Conservation (phyloP, 2,888 invertebrate genomes). For the Nomada goodeniana region DNA sequence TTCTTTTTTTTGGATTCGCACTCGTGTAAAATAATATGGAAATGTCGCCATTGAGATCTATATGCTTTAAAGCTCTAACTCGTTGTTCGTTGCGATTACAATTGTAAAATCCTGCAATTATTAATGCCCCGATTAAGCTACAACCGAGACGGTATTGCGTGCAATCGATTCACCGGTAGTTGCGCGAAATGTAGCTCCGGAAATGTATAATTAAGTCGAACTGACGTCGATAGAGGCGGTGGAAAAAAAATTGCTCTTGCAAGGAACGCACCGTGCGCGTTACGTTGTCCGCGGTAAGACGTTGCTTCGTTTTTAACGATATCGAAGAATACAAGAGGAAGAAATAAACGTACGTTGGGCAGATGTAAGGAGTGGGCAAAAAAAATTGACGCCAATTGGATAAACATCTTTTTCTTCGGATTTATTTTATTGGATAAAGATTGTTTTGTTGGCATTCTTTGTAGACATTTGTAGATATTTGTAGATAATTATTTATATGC, state of each 20-base stretch:
- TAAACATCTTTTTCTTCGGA: neutral
- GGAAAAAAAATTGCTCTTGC: neutral
- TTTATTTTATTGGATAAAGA: too few relatives aligned
- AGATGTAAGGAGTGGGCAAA: too few relatives aligned
- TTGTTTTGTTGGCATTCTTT: too few relatives aligned
- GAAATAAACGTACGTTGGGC: neutral
- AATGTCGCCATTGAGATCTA: neutral
- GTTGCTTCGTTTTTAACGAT: neutral
- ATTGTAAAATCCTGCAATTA: neutral
- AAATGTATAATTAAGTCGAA: constrained; percentile 1
- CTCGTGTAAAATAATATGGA: neutral
- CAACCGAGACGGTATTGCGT: neutral
- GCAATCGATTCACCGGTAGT: neutral
- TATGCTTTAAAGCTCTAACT: too few relatives aligned
- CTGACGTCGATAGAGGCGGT: neutral
- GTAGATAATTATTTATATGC: too few relatives aligned
- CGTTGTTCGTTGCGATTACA: too few relatives aligned
- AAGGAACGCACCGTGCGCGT: neutral
- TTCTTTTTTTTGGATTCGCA: neutral
- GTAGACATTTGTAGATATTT: too few relatives aligned
- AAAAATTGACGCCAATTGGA: neutral
- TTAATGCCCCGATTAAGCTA: neutral
- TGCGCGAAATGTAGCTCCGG: neutral
- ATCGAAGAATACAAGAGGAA: neutral
- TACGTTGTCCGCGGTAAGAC: neutral